These are phyloP conservation scores for Cossypha niveicapilla DNA, from an alignment of 2,797 vertebrate genomes.

Conservation along the genomic window DNA sequence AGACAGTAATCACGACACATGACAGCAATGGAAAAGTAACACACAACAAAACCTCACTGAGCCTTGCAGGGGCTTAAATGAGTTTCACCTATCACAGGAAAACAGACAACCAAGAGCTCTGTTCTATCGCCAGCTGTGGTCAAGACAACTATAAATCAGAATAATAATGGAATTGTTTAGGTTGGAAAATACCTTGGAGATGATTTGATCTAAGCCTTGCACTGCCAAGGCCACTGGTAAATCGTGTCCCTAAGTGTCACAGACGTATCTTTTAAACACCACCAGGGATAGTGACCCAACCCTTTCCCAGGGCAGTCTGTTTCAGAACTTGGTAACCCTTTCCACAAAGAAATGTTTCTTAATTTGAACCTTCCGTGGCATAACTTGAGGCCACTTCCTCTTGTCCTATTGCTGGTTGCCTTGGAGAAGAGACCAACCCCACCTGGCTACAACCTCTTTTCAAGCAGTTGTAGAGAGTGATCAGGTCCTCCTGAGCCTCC, in stretches of 20 bases:
- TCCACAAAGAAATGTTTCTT: not conserved
- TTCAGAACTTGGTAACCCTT: not conserved
- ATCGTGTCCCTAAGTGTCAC: not conserved
- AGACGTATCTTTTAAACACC: not conserved
- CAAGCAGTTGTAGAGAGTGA: rapidly evolving
- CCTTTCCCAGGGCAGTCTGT: not conserved
- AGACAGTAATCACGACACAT: not conserved
- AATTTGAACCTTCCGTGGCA: not conserved
- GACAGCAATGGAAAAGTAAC: not conserved
- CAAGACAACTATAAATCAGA: not conserved
- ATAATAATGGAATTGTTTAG: not conserved
- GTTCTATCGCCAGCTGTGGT: not conserved
- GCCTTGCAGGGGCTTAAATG: not conserved
- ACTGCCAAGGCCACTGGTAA: not conserved
- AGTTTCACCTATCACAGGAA: not conserved
- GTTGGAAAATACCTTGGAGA: not conserved
- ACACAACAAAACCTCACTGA: not conserved
- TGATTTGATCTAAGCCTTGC: too few relatives aligned
- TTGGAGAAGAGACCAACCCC: rapidly evolving
- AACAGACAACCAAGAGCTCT: not conserved
- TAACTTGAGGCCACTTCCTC: not conserved
- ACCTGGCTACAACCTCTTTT: not conserved
- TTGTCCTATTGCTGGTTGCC: not conserved
- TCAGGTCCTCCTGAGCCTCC: not conserved
- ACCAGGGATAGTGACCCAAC: not conserved